Evolutionary conservation across 2,113 vertebrate genomes (phyloP).

Genomic region (Catharus minimus): DNA sequence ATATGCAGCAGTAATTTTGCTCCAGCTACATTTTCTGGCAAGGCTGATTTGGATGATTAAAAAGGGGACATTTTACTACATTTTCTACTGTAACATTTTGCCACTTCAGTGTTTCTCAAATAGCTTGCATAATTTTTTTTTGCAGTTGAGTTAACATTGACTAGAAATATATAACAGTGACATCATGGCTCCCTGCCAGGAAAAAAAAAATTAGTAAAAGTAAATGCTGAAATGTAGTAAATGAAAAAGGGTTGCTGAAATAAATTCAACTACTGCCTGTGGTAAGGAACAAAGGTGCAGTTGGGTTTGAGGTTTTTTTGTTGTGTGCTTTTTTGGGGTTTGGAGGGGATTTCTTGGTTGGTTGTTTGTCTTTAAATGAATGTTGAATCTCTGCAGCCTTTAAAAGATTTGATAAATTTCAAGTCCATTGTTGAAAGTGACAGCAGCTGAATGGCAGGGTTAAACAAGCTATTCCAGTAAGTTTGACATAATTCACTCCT

Average conservation of each 20-base stretch:
- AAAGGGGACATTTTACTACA: neutral
- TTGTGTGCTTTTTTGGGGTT: neutral
- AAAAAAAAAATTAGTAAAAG: neutral
- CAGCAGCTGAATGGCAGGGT: neutral
- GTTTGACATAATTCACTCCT: neutral
- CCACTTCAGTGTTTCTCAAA: conserved; percentile 47
- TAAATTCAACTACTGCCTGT: neutral
- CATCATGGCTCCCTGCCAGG: neutral
- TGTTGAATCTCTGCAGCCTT: neutral
- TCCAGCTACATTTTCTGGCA: neutral
- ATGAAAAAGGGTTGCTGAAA: neutral
- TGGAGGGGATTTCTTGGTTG: neutral
- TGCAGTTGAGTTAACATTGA: conserved; percentile 39
- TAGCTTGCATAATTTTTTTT: conserved; percentile 26
- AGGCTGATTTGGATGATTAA: neutral
- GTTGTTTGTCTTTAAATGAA: neutral
- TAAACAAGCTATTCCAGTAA: neutral
- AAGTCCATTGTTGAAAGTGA: neutral
- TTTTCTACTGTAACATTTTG: conserved; percentile 9
- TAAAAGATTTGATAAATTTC: neutral
- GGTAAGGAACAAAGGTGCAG: neutral
- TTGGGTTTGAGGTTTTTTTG: neutral
- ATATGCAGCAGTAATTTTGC: neutral
- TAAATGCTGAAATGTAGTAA: neutral
- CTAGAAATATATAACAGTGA: conserved; percentile 19